A percentile compares a stretch with the other conserved stretches of the same genome.
These are phyloP conservation scores for Andrena bucephala DNA, from an alignment of 2,888 invertebrate genomes.

Conservation along the genomic window DNA sequence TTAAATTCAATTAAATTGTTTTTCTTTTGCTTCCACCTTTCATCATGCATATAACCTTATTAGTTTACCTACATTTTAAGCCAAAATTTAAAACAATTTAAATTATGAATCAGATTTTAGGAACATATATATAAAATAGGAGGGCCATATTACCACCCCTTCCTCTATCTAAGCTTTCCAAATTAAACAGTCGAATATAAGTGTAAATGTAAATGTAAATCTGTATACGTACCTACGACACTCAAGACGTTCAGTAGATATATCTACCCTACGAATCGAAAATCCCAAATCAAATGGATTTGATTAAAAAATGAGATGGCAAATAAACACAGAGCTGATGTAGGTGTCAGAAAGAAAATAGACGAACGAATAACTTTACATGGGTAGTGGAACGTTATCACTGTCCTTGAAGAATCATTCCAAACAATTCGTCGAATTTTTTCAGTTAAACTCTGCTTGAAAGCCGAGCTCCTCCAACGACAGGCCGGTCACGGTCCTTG, in stretches of 20 bases:
- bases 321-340: not conserved
- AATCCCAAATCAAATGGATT: not conserved
- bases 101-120: no score
- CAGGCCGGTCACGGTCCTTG: slow-evolving; percentile 60
- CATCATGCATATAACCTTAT: no score
- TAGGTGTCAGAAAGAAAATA: not conserved
- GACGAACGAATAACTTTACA: not conserved
- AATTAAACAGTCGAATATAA: no score
- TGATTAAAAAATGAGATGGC: not conserved
- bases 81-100: no score
- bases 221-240: not conserved
- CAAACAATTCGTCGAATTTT: not conserved
- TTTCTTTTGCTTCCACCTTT: no score
- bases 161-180: no score
- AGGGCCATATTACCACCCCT: no score
- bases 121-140: no score
- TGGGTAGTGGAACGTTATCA: not conserved
- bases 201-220: not conserved
- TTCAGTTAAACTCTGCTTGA: slow-evolving; percentile 27
- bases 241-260: not conserved
- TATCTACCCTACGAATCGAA: not conserved
- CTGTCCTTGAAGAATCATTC: not conserved
- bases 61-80: no score
- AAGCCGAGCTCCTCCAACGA: slow-evolving; percentile 37
- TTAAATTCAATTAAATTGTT: no score